Percentiles rank a stretch among this genome's conserved stretches.
Conservation (phyloP, 2,797 vertebrate species). For the Amblyraja radiata region DNA sequence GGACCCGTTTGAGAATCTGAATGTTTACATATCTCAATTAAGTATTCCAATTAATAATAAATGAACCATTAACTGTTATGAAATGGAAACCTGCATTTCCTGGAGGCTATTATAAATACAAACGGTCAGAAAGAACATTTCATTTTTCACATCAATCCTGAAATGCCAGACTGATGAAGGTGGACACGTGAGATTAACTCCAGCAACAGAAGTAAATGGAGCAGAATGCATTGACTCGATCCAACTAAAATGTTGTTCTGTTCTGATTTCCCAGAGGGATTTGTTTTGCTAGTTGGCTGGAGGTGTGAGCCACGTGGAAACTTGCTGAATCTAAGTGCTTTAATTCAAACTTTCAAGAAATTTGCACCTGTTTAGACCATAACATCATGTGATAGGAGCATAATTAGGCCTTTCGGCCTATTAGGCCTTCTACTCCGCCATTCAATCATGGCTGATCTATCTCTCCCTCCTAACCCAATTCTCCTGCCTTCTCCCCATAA, state of each 20-base stretch:
- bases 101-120: not conserved
- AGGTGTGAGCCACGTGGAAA: not conserved
- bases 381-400: too few species aligned
- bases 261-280: not conserved
- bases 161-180: not conserved
- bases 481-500: too few species aligned
- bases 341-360: not conserved
- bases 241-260: too few species aligned
- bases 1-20: not conserved
- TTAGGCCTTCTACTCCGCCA: too few species aligned
- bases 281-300: not conserved
- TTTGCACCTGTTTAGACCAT: not conserved
- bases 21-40: not conserved
- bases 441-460: too few species aligned
- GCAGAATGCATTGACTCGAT: too few species aligned
- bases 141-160: not conserved
- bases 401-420: too few species aligned
- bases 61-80: too few species aligned
- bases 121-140: not conserved
- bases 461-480: too few species aligned
- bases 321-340: not conserved
- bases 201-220: too few species aligned
- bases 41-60: not conserved
- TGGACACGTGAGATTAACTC: not conserved
- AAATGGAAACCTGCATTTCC: not conserved